A percentile compares a stretch with the other conserved stretches of the same genome.
Conservation (phyloP, 2,888 invertebrate species). For the Polyommatus icarus region DNA sequence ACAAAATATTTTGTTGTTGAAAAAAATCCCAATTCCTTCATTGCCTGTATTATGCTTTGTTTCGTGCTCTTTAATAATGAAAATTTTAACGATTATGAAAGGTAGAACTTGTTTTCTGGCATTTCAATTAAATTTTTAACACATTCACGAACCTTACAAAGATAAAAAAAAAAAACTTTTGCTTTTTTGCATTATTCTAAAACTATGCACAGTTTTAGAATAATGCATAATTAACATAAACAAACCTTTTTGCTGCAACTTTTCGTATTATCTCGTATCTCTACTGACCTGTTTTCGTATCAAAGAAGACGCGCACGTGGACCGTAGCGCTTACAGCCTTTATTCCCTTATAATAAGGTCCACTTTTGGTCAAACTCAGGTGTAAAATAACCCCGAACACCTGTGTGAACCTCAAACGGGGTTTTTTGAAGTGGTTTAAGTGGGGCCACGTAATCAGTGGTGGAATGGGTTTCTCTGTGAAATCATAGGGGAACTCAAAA, state of each 20-base stretch:
- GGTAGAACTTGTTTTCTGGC: too few species aligned
- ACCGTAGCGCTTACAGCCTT: background rate
- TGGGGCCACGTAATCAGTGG: background rate
- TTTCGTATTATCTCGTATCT: background rate
- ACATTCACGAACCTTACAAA: too few species aligned
- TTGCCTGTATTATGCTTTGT: too few species aligned
- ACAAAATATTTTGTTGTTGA: too few species aligned
- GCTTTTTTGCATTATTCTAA: too few species aligned
- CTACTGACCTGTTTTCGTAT: slow-evolving; percentile 10
- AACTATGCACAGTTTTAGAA: too few species aligned
- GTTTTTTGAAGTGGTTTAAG: background rate
- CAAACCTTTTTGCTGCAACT: background rate
- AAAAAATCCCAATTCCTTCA: too few species aligned
- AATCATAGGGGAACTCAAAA: background rate
- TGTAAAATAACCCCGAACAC: background rate
- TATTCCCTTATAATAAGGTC: background rate
- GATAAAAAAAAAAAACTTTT: too few species aligned
- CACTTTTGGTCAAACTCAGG: background rate
- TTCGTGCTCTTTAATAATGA: too few species aligned
- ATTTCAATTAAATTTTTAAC: too few species aligned
- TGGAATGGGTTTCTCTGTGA: background rate
- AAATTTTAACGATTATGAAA: too few species aligned
- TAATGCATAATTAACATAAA: background rate
- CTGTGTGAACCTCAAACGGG: background rate
- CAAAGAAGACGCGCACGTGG: background rate